Conservation (phyloP, 2,888 invertebrate species). For the Ernsta delagoae region DNA sequence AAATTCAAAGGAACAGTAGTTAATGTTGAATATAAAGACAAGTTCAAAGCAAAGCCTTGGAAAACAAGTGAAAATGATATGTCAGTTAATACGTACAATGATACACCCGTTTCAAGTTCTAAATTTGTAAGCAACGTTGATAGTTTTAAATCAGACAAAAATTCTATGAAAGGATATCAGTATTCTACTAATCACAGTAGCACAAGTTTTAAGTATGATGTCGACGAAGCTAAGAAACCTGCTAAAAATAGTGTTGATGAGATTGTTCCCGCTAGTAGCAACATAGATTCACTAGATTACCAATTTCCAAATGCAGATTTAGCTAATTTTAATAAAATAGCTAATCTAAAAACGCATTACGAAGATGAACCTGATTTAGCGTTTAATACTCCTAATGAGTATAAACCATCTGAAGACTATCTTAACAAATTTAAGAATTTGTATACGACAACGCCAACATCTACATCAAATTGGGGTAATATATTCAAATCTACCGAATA, state of each 20-base stretch:
- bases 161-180: constrained; percentile 55
- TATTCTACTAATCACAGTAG: constrained; percentile 69
- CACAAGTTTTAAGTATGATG: constrained; percentile 65
- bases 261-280: constrained; percentile 68
- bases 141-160: constrained; percentile 48
- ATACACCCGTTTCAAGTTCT: constrained; percentile 21
- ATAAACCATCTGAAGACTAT: constrained; percentile 59
- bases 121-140: constrained; percentile 33
- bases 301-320: constrained; percentile 61
- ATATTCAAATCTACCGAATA: constrained; percentile 62
- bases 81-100: constrained; percentile 2
- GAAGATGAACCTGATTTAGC: constrained; percentile 43
- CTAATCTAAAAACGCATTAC: constrained; percentile 53
- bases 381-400: constrained; percentile 53
- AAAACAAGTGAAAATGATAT: constrained; percentile 50
- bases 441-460: constrained; percentile 57
- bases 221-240: constrained; percentile 59
- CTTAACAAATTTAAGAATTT: constrained; percentile 62
- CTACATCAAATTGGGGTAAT: constrained; percentile 69
- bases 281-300: constrained; percentile 61
- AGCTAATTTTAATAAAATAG: constrained; percentile 62
- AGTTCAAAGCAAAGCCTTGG: constrained; percentile 62
- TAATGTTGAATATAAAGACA: constrained; percentile 60
- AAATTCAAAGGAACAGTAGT: constrained; percentile 48
- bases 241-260: constrained; percentile 61